These are phyloP conservation scores for Desmophyllum pertusum DNA, from an alignment of 92 coral and sea anemone genomes.

Conservation along the genomic window DNA sequence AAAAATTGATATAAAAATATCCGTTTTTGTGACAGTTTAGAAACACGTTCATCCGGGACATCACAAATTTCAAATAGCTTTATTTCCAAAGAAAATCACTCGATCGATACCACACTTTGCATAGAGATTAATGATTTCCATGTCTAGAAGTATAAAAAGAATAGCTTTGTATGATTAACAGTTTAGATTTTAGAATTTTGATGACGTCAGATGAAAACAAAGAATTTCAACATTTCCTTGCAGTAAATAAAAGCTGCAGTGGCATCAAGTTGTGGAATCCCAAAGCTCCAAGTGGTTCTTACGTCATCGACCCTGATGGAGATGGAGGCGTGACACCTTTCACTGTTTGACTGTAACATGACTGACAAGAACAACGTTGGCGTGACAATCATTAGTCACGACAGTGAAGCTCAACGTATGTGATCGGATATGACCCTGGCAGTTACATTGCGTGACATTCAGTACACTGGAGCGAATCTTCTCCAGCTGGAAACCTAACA, in stretches of 20 bases:
- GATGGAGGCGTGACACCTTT: constrained; percentile 36
- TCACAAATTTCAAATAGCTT: too few relatives aligned
- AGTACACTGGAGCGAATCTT: constrained; percentile 16
- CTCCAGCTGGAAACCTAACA: constrained; percentile 15
- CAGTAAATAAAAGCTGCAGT: constrained; percentile 18
- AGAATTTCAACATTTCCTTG: neutral
- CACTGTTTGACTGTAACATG: constrained; percentile 59
- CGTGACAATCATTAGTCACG: constrained; percentile 62
- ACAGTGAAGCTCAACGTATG: constrained; percentile 46
- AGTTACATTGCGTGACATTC: constrained; percentile 9
- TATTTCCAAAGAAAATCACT: too few relatives aligned
- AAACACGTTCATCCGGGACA: too few relatives aligned
- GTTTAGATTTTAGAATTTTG: too few relatives aligned
- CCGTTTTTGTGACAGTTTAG: too few relatives aligned
- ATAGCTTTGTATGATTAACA: too few relatives aligned
- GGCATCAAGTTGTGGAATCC: neutral
- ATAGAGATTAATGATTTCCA: too few relatives aligned
- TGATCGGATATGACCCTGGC: neutral
- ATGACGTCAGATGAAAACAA: too few relatives aligned
- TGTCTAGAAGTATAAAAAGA: too few relatives aligned
- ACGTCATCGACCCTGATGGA: constrained; percentile 53
- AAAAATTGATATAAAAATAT: too few relatives aligned
- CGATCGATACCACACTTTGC: too few relatives aligned
- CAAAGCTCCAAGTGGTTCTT: constrained; percentile 24
- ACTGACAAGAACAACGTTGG: constrained; percentile 50